A percentile compares a stretch with the other conserved stretches of the same genome.
phyloP scores from a whole-genome alignment of 2,113 vertebrate species.

The Loxodonta africana region DNA sequence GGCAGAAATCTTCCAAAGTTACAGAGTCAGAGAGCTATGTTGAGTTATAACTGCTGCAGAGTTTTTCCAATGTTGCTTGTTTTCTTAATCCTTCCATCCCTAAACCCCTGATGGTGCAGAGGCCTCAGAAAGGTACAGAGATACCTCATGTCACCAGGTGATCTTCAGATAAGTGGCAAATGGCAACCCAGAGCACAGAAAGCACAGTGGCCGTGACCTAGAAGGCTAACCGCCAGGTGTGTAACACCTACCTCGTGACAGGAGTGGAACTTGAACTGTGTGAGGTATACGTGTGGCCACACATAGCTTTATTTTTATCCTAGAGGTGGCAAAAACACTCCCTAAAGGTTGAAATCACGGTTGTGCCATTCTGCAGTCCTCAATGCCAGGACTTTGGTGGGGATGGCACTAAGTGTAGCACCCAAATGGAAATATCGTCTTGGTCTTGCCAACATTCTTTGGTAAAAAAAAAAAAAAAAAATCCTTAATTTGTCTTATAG shows the following conservation, averaged over 20 bases:
- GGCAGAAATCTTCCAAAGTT: not conserved
- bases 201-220: not conserved
- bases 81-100: not conserved
- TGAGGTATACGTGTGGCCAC: not conserved
- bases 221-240: not conserved
- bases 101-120: not conserved
- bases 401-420: not conserved
- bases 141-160: not conserved
- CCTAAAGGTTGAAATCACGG: not conserved
- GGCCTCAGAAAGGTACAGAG: not conserved
- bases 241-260: not conserved
- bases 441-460: not conserved
- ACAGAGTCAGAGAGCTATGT: not conserved
- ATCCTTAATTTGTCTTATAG: not conserved
- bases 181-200: not conserved
- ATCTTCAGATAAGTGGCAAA: not conserved
- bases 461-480: constrained; percentile 42
- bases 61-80: not conserved
- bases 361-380: not conserved
- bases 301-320: not conserved
- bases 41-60: not conserved
- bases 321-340: not conserved
- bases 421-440: not conserved
- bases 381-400: not conserved
- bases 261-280: not conserved